Evolutionary conservation across 92 coral and sea anemone species (phyloP), one percentile per base, ranked within the genome.

Genomic region (Pocillopora meandrina): DNA sequence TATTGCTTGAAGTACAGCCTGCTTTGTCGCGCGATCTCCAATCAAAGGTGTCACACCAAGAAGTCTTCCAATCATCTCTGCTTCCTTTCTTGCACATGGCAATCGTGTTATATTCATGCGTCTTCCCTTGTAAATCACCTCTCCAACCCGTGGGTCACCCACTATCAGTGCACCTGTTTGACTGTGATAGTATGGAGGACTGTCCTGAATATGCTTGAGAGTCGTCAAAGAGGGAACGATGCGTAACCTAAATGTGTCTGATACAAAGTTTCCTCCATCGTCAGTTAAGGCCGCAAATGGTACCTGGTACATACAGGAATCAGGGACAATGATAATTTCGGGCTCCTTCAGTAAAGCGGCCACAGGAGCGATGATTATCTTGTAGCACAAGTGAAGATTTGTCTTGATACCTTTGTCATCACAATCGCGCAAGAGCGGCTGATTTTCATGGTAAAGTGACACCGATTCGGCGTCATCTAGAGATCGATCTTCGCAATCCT

Each of bases 191-290:
- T 63, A 31, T 47, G 42, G 57, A 14, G 87, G 87, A 36, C 71
- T 56, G 26, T 83, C 74, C 55, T 56, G 71, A 35, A 83, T 74
- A 64, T 55, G 71, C 81, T 74, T 72, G 12, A 77, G 74, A 19
- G 87, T 83, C 26, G 87, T 69, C 52, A 83, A 21, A 3, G 87
- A 83, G 9, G 87, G 85, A 69, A 82, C 67, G 11, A 71, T 59
- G n/a, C 85, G 76, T 9, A 82, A 52, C 36, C 59, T 71, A 42
- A 71, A 63, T 10, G 36, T 12, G 14, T 82, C 85, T 10, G 85
- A 71, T 57, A 74, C 12, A 26, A 8, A 55, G 18, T 55, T 74
- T 55, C 78, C 78, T 1, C 18, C 12, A 2, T 74, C 61, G 15
- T 74, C 64, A 55, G 8, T 21, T 56, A 74, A 21, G 1, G 78